Evolutionary conservation across 2,888 invertebrate species (phyloP), one percentile per base, ranked within the genome.

Genomic region (Pollenia angustigena): DNA sequence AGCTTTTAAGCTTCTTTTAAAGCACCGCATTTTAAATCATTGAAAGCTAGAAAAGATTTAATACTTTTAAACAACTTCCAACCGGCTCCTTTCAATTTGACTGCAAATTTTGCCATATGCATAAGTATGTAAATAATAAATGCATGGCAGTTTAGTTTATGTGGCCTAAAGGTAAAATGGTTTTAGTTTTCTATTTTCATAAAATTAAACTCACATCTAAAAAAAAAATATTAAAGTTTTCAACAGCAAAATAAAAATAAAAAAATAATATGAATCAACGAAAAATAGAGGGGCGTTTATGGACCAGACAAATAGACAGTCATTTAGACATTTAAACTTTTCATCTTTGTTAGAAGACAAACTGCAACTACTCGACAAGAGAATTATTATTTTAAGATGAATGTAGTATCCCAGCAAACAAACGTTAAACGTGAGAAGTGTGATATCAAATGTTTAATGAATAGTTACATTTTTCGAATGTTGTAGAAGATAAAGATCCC

Each of bases 261-360:
- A n/a, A 64, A 58, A 50, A 56, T 32, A 32, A 16, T 23, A 74
- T 68, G 66, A 68, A 66, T 42, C 32, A 46, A 54, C 32, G 18
- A 50, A 48, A 85, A 32, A 42, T 68, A 71, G 56, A 80, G 60
- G 84, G 75, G 75, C 75, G 84, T 79, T 74, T 79, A 62, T 56
- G 62, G 69, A 79, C 66, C 84, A 84, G 83, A 83, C 83, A 86
- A 83, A 83, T 80, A 86, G 80, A 83, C 83, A 83, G 50, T 74
- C 81, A 84, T 87, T 86, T 87, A 87, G 81, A 87, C 84, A 84
- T 72, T 84, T 60, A 81, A 87, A 87, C 81, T 81, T 84, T 84
- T 87, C 81, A 84, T 81, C 78, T 87, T 46, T 56, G 68, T 52
- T 58, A 11, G 56, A 52, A 58, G 44, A 52, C 46, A 74, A 81